Conservation (phyloP, 2,888 invertebrate genomes). For the Lasioglossum figueresi region DNA sequence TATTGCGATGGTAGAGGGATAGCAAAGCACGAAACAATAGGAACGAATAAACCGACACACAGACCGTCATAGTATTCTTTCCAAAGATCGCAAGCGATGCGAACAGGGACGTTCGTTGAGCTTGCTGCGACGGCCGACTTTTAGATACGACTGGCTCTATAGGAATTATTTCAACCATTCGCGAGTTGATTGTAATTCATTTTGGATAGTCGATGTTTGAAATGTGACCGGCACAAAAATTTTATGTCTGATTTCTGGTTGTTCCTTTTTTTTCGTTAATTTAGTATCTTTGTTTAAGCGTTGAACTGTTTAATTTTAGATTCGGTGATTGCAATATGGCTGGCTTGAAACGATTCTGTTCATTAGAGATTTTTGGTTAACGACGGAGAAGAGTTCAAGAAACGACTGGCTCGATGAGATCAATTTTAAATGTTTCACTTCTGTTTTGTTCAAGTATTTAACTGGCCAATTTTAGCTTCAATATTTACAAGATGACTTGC, state of each 20-base stretch:
- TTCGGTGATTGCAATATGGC: background rate
- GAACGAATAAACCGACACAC: background rate
- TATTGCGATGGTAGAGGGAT: conserved; percentile 5
- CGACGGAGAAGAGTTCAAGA: background rate
- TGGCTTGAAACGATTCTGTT: background rate
- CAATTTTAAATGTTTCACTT: background rate
- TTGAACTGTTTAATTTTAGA: background rate
- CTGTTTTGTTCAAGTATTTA: background rate
- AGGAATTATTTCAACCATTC: background rate
- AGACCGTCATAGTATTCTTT: background rate
- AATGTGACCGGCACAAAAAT: background rate
- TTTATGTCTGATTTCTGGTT: background rate
- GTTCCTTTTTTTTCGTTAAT: no score
- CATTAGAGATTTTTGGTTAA: background rate
- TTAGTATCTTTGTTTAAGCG: no score
- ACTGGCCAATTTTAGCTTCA: no score
- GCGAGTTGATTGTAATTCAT: background rate
- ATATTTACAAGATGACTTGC: no score
- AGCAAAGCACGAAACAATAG: conserved; percentile 5
- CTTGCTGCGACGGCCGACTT: background rate
- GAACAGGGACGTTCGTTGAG: background rate
- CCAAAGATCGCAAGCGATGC: background rate
- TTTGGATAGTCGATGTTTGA: background rate
- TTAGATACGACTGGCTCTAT: background rate
- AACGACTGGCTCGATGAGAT: background rate